phyloP scores from a whole-genome alignment of 2,888 invertebrate species.

The Campoplex nolae region DNA sequence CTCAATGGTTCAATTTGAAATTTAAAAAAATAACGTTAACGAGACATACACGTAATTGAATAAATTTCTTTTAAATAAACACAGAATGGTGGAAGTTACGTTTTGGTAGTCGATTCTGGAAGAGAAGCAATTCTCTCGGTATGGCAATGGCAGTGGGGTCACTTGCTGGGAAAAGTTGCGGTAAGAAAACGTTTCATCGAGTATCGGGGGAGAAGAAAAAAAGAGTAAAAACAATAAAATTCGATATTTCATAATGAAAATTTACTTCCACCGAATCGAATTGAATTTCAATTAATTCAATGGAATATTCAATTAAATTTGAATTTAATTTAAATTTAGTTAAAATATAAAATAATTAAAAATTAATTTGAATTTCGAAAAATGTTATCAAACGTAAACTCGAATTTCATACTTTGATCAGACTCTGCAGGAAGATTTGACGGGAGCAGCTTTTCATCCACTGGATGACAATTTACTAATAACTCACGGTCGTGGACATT shows the following conservation, averaged over 20 bases:
- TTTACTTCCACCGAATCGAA: too few species aligned
- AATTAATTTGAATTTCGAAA: not conserved
- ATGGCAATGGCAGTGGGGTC: constrained; percentile 98
- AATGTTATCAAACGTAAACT: not conserved
- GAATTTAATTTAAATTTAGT: too few species aligned
- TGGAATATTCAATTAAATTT: too few species aligned
- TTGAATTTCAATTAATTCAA: too few species aligned
- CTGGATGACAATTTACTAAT: constrained; percentile 95
- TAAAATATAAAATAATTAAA: too few species aligned
- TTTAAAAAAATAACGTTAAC: not conserved
- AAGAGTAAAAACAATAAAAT: not conserved
- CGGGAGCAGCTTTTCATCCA: constrained; percentile 96
- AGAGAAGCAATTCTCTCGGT: constrained; percentile 95
- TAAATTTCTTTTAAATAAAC: constrained; percentile 57
- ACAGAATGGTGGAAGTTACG: constrained; percentile 95
- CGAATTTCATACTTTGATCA: constrained; percentile 81
- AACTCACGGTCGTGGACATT: constrained; percentile 95
- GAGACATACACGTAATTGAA: not conserved
- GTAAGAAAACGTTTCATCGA: constrained; percentile 86
- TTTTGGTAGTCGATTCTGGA: constrained; percentile 95
- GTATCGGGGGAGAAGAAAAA: not conserved
- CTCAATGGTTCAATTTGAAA: too few species aligned
- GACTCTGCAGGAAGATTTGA: constrained; percentile 95
- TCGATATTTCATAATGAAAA: too few species aligned
- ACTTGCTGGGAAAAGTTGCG: constrained; percentile 96